These are phyloP conservation scores for Drosophila asahinai DNA, from an alignment of 1,140 invertebrate species.

Conservation along the genomic window DNA sequence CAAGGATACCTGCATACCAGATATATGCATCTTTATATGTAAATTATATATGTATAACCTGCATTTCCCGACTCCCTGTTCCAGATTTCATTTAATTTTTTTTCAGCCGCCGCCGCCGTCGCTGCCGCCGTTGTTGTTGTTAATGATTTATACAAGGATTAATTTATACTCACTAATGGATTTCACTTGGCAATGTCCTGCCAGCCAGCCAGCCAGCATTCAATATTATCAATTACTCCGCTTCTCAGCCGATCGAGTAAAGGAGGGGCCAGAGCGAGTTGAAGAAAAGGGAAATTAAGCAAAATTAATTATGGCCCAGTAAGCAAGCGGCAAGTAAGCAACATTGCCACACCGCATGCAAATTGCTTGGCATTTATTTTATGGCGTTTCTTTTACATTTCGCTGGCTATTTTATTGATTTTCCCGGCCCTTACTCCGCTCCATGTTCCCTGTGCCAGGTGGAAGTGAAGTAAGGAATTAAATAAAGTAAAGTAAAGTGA, in stretches of 20 bases:
- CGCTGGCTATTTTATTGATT: conserved; percentile 30
- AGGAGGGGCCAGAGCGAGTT: neutral
- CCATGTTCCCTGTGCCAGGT: neutral
- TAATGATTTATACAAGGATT: conserved; percentile 80
- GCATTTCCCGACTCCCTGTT: conserved; percentile 42
- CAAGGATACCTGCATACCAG: conserved; percentile 33
- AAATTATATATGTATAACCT: conserved; percentile 32
- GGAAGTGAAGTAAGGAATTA: conserved; percentile 2
- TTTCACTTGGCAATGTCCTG: conserved; percentile 60
- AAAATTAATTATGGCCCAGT: conserved; percentile 73
- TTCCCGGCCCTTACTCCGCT: neutral
- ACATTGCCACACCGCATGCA: conserved; percentile 41
- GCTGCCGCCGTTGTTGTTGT: conserved; percentile 34
- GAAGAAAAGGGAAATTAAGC: conserved; percentile 48
- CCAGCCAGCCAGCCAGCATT: conserved; percentile 43
- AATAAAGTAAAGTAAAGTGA: neutral
- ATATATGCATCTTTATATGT: neutral
- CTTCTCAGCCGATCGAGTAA: conserved; percentile 22
- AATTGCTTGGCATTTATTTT: conserved; percentile 51
- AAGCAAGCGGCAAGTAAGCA: conserved; percentile 64
- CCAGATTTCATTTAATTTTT: conserved; percentile 37
- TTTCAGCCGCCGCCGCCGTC: neutral
- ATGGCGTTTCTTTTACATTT: conserved; percentile 29
- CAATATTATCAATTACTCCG: conserved; percentile 80
- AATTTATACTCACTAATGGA: conserved; percentile 83